These are phyloP conservation scores for Malurus elegans DNA, from an alignment of 2,113 vertebrate species.

Conservation along the genomic window DNA sequence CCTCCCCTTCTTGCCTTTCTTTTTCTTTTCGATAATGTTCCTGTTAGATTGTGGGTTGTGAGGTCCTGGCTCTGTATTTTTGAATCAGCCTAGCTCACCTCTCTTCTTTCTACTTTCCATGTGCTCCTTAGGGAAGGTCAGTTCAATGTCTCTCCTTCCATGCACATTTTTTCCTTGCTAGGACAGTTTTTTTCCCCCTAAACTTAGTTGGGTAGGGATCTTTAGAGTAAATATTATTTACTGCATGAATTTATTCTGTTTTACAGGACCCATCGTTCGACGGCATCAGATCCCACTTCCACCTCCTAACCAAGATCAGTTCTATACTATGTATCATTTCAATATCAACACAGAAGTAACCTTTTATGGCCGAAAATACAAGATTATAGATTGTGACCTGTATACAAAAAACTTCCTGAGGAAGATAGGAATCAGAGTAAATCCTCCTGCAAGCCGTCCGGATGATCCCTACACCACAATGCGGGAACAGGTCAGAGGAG, in stretches of 20 bases:
- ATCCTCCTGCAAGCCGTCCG: conserved; percentile 66
- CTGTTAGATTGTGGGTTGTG: not conserved
- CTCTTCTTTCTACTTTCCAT: not conserved
- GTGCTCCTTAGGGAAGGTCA: not conserved
- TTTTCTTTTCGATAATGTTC: not conserved
- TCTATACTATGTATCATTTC: conserved; percentile 86
- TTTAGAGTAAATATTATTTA: not conserved
- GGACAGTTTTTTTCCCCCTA: not conserved
- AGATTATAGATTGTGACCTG: conserved; percentile 82
- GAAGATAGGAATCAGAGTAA: conserved; percentile 82
- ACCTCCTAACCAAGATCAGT: conserved; percentile 81
- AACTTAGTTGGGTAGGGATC: not conserved
- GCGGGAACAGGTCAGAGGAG: conserved; percentile 75
- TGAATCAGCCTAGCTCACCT: not conserved
- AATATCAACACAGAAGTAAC: conserved; percentile 84
- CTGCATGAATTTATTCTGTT: not conserved
- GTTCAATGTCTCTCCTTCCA: not conserved
- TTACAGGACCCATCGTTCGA: conserved; percentile 81
- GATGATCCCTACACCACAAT: conserved; percentile 80
- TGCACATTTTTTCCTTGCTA: not conserved
- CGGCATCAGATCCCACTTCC: conserved; percentile 88
- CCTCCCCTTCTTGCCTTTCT: not conserved
- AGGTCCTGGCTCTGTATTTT: not conserved
- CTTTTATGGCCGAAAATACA: conserved; percentile 83
- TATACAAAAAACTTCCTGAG: conserved; percentile 87